Percentiles rank a stretch among this genome's conserved stretches.
Conservation (phyloP, 2,113 vertebrate genomes). For the Corythaixoides concolor region DNA sequence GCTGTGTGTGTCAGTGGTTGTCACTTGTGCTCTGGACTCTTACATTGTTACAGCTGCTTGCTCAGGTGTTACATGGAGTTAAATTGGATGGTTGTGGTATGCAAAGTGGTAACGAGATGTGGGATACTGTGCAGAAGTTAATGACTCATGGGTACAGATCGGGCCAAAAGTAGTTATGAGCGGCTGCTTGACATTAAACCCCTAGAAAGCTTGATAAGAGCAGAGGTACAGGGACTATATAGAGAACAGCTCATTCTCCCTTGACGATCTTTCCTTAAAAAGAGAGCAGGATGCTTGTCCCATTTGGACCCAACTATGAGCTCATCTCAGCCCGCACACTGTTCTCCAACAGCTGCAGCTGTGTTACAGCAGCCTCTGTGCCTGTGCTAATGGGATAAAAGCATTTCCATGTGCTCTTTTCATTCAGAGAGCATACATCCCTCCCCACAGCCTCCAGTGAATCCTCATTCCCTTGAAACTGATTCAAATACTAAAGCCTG, state of each 20-base stretch:
- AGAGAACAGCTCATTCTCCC: not conserved
- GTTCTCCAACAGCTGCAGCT: constrained; percentile 6
- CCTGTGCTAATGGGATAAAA: not conserved
- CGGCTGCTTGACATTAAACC: not conserved
- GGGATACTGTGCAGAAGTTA: not conserved
- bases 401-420: constrained; percentile 23
- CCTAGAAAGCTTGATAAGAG: not conserved
- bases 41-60: not conserved
- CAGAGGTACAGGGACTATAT: not conserved
- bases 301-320: not conserved
- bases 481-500: not conserved
- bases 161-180: not conserved
- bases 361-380: not conserved
- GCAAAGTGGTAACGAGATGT: not conserved
- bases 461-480: not conserved
- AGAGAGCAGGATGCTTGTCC: not conserved
- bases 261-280: not conserved
- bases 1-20: not conserved
- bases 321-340: not conserved
- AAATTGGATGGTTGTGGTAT: not conserved
- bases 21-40: not conserved
- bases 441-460: not conserved
- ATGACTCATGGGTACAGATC: not conserved
- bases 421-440: not conserved
- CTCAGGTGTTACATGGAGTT: not conserved